Conservation (phyloP, 2,113 vertebrate species). For the Colaptes auratus region DNA sequence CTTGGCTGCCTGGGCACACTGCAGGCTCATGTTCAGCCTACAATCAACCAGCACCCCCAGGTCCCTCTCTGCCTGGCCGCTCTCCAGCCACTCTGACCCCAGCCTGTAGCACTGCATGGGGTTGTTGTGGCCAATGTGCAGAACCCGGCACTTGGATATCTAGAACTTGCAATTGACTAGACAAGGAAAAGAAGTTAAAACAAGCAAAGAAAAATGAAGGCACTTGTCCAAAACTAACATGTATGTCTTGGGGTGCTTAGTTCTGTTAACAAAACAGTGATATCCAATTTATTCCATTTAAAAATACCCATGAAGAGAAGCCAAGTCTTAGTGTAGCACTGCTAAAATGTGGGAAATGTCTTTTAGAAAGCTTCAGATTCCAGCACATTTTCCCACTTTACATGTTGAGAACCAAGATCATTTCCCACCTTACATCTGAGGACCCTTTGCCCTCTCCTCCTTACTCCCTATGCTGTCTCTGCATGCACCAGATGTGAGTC, state of each 20-base stretch:
- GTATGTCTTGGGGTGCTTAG: not conserved
- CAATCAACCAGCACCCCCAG: too few relatives aligned
- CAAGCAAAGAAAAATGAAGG: not conserved
- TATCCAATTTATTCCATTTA: not conserved
- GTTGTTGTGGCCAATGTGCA: too few relatives aligned
- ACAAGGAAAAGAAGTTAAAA: not conserved
- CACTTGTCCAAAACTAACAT: not conserved
- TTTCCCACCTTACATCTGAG: not conserved
- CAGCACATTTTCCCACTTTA: fast-evolving
- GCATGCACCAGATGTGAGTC: not conserved
- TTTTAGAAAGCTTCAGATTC: not conserved
- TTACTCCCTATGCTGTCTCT: not conserved
- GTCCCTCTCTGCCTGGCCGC: too few relatives aligned
- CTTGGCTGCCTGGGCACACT: too few relatives aligned
- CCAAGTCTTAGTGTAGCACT: not conserved
- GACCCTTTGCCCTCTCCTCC: not conserved
- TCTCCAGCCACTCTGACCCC: too few relatives aligned
- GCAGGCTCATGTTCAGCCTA: too few relatives aligned
- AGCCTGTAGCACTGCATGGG: too few relatives aligned
- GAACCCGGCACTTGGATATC: too few relatives aligned
- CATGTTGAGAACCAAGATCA: fast-evolving
- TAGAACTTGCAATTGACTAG: not conserved
- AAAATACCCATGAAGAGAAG: not conserved
- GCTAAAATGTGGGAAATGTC: not conserved
- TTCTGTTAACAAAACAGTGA: not conserved